These are phyloP conservation scores for Acanthurus leucopareius DNA, from an alignment of 2,797 vertebrate genomes.

Conservation along the genomic window DNA sequence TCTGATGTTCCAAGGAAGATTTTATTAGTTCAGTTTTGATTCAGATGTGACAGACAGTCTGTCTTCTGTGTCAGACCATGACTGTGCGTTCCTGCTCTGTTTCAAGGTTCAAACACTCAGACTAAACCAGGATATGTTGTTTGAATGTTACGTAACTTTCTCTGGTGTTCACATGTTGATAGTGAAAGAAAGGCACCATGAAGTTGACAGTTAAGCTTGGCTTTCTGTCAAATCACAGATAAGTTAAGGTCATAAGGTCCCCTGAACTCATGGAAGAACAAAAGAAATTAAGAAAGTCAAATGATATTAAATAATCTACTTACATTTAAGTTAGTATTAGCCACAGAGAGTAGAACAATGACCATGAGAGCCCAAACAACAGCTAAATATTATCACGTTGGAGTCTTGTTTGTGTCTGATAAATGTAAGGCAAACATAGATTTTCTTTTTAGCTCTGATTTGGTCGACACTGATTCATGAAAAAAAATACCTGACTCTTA, in stretches of 20 bases:
- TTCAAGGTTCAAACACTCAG: conserved; percentile 70
- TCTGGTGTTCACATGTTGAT: conserved; percentile 46
- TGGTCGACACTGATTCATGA: not conserved
- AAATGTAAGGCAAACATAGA: no score
- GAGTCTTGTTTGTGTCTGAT: not conserved
- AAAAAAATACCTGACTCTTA: not conserved
- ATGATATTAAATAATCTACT: not conserved
- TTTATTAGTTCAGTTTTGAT: conserved; percentile 40
- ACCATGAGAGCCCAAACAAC: not conserved
- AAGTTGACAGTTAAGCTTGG: not conserved
- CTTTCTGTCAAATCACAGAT: not conserved
- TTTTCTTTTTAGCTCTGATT: not conserved
- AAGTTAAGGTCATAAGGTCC: not conserved
- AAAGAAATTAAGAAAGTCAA: not conserved
- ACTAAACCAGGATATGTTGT: conserved; percentile 66
- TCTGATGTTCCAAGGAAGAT: conserved; percentile 23
- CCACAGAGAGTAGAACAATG: not conserved
- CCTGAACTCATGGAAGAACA: not conserved
- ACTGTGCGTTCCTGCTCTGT: conserved; percentile 48
- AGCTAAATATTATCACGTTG: not conserved
- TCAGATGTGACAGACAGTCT: conserved; percentile 39
- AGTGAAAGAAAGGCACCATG: conserved; percentile 13
- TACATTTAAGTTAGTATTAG: not conserved
- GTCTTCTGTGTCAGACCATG: conserved; percentile 45
- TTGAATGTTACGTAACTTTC: conserved; percentile 40